These are phyloP conservation scores for Pycnonotus jocosus DNA, from an alignment of 2,113 vertebrate species.

Conservation along the genomic window DNA sequence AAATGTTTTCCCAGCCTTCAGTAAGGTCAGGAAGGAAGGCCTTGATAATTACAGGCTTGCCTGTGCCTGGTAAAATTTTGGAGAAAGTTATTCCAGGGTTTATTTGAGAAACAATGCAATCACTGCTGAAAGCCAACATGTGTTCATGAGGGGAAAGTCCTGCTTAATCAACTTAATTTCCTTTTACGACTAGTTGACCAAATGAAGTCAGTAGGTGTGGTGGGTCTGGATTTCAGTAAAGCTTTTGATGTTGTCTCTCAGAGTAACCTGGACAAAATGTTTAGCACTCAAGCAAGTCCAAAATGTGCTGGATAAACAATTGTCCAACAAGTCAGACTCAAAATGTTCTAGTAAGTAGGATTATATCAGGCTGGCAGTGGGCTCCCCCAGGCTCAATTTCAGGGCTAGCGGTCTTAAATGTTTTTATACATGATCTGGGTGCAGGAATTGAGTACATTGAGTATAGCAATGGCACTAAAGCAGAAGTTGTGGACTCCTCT, in stretches of 20 bases:
- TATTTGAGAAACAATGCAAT: background rate
- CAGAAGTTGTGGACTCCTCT: background rate
- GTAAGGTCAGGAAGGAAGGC: background rate
- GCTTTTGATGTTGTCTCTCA: background rate
- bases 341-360: background rate
- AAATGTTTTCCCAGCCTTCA: background rate
- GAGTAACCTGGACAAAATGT: background rate
- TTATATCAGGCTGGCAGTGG: background rate
- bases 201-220: background rate
- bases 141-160: background rate
- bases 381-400: background rate
- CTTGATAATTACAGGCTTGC: background rate
- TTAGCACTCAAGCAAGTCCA: background rate
- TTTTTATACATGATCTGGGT: background rate
- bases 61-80: background rate
- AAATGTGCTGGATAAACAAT: accelerated
- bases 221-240: background rate
- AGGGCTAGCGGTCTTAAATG: background rate
- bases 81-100: background rate
- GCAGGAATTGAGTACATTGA: background rate
- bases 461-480: background rate
- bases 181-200: background rate
- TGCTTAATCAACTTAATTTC: background rate
- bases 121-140: background rate
- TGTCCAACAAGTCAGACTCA: background rate